A percentile compares a stretch with the other conserved stretches of the same genome.
phyloP scores from a whole-genome alignment of 2,113 vertebrate genomes.

The Megaceryle maxima region DNA sequence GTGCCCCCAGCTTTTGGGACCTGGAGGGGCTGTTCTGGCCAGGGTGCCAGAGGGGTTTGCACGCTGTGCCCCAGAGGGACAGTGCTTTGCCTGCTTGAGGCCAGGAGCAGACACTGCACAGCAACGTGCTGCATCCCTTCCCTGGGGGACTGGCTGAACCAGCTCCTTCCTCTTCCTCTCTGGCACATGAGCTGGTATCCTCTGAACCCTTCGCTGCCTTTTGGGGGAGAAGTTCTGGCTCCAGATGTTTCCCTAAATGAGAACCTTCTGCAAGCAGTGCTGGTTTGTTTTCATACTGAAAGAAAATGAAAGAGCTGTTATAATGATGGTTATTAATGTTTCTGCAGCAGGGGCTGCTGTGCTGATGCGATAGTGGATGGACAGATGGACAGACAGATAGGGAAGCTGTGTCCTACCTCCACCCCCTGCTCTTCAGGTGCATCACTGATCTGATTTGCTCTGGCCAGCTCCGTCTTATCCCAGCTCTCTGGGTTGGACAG shows the following conservation, averaged over 20 bases:
- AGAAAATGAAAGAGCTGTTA: not conserved
- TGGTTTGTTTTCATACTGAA: not conserved
- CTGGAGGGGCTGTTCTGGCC: not conserved
- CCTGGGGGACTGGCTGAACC: rapidly evolving
- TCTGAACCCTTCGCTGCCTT: not conserved
- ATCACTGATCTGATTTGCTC: not conserved
- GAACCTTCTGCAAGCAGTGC: conserved; percentile 19
- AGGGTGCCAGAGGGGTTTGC: not conserved
- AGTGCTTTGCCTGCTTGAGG: rapidly evolving
- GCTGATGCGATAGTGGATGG: rapidly evolving
- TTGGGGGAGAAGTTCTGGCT: conserved; percentile 22
- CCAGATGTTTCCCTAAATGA: conserved; percentile 39
- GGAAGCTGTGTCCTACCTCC: not conserved
- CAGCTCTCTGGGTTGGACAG: not conserved
- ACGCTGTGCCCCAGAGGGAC: rapidly evolving
- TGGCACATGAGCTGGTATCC: not conserved
- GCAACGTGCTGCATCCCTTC: not conserved
- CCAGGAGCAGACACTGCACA: not conserved
- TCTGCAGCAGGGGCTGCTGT: not conserved
- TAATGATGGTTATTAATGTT: not conserved
- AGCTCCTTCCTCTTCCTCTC: not conserved
- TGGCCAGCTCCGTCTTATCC: not conserved
- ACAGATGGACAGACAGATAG: rapidly evolving
- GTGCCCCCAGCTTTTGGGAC: not conserved
- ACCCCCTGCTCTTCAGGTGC: not conserved